Percentiles rank a stretch among this genome's conserved stretches.
These are phyloP conservation scores for Myotis findleyi DNA, from an alignment of 2,797 vertebrate species.

Conservation along the genomic window DNA sequence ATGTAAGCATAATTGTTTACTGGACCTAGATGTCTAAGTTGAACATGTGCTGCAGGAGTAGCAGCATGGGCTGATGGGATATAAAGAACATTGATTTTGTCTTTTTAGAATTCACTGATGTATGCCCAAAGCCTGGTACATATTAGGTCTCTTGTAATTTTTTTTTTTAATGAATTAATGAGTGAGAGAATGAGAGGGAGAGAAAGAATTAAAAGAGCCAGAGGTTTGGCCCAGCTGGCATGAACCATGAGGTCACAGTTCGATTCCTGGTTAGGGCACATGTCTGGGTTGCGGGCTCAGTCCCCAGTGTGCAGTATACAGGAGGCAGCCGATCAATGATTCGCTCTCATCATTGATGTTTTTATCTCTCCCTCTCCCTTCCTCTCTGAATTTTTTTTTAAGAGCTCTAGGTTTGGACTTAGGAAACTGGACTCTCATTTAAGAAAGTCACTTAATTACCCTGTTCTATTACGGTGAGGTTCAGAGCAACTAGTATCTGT, in stretches of 20 bases:
- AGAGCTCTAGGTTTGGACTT: background rate
- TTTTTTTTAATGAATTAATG: background rate
- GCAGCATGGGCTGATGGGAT: background rate
- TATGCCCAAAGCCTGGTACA: background rate
- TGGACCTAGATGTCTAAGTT: background rate
- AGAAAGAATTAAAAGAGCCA: background rate
- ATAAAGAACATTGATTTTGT: background rate
- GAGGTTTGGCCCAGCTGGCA: no score
- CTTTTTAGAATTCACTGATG: background rate
- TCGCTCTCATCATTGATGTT: no score
- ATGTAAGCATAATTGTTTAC: background rate
- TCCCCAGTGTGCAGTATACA: no score
- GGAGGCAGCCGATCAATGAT: no score
- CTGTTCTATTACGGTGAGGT: background rate
- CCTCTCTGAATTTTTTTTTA: background rate
- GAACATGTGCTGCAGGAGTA: background rate
- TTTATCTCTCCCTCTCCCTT: no score
- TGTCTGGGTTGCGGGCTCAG: no score
- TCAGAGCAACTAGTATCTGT: background rate
- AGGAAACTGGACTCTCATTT: background rate
- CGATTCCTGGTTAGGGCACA: no score
- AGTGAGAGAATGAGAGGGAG: background rate
- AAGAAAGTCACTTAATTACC: conserved; percentile 32
- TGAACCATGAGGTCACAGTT: no score
- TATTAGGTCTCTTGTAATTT: background rate